phyloP scores from a whole-genome alignment of 92 coral and sea anemone genomes.

The Actinernus sp. region DNA sequence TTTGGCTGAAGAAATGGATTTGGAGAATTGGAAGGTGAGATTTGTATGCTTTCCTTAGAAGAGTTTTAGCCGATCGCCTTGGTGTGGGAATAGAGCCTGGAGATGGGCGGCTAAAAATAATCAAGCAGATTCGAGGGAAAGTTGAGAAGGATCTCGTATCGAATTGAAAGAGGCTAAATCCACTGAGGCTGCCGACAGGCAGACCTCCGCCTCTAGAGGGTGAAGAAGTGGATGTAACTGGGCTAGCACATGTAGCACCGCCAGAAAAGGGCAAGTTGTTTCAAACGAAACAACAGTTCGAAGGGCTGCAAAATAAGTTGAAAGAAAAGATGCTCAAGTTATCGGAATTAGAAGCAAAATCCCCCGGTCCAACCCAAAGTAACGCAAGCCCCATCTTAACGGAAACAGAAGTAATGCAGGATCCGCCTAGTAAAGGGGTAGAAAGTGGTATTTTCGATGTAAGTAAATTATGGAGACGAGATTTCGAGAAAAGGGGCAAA shows the following conservation, averaged over 20 bases:
- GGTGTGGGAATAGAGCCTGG: background rate
- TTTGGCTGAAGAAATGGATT: background rate
- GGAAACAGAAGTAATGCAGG: no score
- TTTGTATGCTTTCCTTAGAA: background rate
- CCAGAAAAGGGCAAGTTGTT: background rate
- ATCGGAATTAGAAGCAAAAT: background rate
- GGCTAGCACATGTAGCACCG: background rate
- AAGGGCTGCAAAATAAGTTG: background rate
- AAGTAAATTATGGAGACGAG: background rate
- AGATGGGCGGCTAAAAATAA: no score
- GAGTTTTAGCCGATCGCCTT: background rate
- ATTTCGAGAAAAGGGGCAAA: background rate
- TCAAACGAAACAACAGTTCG: background rate
- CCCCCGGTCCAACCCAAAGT: background rate
- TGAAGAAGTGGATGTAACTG: background rate
- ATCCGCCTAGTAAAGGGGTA: background rate
- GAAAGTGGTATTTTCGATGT: background rate
- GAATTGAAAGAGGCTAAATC: background rate
- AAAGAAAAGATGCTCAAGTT: background rate
- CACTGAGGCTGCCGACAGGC: background rate
- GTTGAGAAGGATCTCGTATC: background rate
- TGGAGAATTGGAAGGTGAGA: background rate
- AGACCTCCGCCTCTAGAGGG: background rate
- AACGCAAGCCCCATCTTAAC: background rate
- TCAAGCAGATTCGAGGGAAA: background rate